Evolutionary conservation across 2,888 invertebrate species (phyloP).

Genomic region (Schizotus pectinicornis): DNA sequence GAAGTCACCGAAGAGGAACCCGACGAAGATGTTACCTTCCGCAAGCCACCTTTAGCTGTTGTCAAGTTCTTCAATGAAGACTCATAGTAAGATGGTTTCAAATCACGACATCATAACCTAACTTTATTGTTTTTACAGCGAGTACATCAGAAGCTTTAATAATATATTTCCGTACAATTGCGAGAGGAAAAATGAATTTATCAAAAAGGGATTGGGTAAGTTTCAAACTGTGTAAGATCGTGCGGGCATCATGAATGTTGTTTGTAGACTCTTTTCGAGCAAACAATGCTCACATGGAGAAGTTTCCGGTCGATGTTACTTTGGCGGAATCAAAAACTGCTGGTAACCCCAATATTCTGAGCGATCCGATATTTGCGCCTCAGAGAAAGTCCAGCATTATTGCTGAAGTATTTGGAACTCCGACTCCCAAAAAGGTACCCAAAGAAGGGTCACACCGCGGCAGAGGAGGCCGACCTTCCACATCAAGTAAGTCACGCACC

Average conservation of each 20-base stretch:
- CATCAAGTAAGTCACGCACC: constrained; percentile 28
- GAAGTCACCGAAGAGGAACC: constrained; percentile 73
- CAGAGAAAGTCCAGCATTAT: constrained; percentile 62
- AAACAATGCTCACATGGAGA: constrained; percentile 74
- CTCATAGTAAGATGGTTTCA: constrained; percentile 69
- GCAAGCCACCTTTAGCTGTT: constrained; percentile 77
- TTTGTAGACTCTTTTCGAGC: constrained; percentile 63
- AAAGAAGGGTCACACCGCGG: constrained; percentile 36
- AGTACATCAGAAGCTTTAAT: constrained; percentile 75
- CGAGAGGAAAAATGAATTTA: constrained; percentile 78
- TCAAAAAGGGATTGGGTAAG: constrained; percentile 82
- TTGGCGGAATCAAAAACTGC: constrained; percentile 75
- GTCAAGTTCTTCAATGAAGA: constrained; percentile 88
- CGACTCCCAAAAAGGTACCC: constrained; percentile 56
- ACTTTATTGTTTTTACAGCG: constrained; percentile 65
- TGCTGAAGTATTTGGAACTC: constrained; percentile 60
- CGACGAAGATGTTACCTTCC: constrained; percentile 68
- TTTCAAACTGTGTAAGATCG: constrained; percentile 31
- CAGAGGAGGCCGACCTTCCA: constrained; percentile 1
- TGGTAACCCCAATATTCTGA: constrained; percentile 74
- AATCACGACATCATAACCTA: constrained; percentile 20
- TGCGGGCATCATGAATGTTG: constrained; percentile 6
- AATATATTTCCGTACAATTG: constrained; percentile 80
- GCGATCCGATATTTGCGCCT: constrained; percentile 64
- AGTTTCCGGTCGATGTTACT: constrained; percentile 79